Evolutionary conservation across 2,888 invertebrate genomes (phyloP).

Genomic region (Poecilus cupreus): DNA sequence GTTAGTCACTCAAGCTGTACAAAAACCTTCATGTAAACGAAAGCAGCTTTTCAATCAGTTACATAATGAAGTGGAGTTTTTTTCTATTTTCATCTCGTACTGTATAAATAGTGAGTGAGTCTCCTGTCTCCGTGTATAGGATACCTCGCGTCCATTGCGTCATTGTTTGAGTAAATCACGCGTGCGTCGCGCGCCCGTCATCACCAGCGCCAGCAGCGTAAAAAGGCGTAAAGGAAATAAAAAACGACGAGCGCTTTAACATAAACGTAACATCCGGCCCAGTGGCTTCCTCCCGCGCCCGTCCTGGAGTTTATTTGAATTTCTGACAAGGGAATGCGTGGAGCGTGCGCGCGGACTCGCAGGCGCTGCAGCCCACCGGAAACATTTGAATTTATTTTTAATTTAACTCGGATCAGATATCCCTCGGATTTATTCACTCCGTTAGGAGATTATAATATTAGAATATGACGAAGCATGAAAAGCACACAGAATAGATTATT

Average conservation of each 20-base stretch:
- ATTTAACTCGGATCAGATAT: constrained; percentile 1
- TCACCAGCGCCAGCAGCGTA: constrained; percentile 16
- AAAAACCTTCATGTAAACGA: no score
- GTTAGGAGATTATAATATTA: no score
- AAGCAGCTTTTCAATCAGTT: no score
- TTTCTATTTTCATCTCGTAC: neutral
- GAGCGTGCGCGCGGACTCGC: constrained; percentile 5
- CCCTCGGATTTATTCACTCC: no score
- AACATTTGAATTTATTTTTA: constrained; percentile 56
- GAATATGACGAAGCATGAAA: no score
- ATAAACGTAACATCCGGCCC: constrained; percentile 58
- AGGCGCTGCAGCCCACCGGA: constrained; percentile 24
- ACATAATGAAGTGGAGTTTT: no score
- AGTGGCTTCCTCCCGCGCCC: constrained; percentile 43
- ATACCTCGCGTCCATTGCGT: constrained; percentile 15
- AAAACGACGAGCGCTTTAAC: constrained; percentile 44
- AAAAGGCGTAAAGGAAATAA: constrained; percentile 47
- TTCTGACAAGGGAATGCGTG: constrained; percentile 35
- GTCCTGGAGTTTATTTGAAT: constrained; percentile 54
- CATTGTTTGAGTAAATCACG: constrained; percentile 53
- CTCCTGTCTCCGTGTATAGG: neutral
- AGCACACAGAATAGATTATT: no score
- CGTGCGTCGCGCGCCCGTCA: constrained; percentile 13
- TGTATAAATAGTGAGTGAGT: constrained; percentile 1
- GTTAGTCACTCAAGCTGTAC: no score